Conservation (phyloP, 2,797 vertebrate genomes). For the Tiaroga cobitis region DNA sequence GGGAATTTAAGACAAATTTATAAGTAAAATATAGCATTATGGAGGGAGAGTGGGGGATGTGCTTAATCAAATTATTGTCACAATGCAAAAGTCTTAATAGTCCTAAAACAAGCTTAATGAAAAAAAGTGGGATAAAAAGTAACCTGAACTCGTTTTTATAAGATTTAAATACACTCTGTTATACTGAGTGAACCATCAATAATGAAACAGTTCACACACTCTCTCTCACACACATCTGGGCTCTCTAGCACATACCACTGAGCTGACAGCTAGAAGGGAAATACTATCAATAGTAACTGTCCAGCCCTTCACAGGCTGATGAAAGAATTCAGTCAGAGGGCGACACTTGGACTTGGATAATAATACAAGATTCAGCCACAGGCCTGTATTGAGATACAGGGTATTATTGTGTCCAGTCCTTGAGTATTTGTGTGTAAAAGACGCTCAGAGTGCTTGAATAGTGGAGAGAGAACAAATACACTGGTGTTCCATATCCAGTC, state of each 20-base stretch:
- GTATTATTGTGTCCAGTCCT: not conserved
- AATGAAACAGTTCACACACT: conserved; percentile 52
- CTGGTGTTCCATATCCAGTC: conserved; percentile 19
- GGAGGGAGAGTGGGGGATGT: not conserved
- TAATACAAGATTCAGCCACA: not conserved
- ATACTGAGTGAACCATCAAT: not conserved
- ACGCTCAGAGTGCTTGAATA: not conserved
- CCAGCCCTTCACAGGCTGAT: conserved; percentile 32
- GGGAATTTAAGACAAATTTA: not conserved
- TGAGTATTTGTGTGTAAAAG: not conserved
- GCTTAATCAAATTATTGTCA: not conserved
- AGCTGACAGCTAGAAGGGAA: conserved; percentile 38
- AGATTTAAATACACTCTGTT: not conserved
- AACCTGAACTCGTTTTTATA: not conserved
- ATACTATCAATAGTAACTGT: conserved; percentile 42
- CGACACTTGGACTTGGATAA: not conserved
- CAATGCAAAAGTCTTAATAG: not conserved
- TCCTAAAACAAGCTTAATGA: not conserved
- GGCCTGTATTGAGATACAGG: not conserved
- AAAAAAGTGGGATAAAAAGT: not conserved
- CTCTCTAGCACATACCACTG: not conserved
- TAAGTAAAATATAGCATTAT: not conserved
- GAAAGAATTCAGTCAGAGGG: conserved; percentile 30
- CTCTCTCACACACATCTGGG: conserved; percentile 5
- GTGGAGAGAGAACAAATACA: conserved; percentile 4